Evolutionary conservation across 2,797 vertebrate genomes (phyloP).

Genomic region (Protosalanx chinensis): DNA sequence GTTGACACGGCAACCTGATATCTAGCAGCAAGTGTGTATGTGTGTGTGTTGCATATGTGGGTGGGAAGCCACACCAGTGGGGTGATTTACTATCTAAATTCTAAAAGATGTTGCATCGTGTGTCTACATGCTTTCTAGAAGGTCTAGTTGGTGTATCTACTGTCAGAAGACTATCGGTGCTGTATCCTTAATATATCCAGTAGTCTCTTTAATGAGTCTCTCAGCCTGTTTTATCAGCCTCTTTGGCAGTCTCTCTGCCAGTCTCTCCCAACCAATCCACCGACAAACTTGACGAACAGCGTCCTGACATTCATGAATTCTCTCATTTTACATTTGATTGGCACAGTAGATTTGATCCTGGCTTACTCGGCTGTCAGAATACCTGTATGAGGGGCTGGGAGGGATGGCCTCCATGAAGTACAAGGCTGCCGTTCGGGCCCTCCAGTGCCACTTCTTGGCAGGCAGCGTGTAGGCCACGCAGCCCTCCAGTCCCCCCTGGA

Average conservation of each 20-base stretch:
- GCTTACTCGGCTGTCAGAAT: constrained; percentile 8
- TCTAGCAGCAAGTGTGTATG: constrained; percentile 39
- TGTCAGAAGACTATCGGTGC: no score
- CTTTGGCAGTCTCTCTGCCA: no score
- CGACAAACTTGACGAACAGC: no score
- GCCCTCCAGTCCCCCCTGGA: constrained; percentile 70
- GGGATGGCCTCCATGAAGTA: constrained; percentile 87
- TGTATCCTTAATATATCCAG: no score
- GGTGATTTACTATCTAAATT: neutral
- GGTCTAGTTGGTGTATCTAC: no score
- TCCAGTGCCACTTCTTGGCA: constrained; percentile 98
- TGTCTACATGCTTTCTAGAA: no score
- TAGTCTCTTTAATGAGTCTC: no score
- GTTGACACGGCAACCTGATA: constrained; percentile 28
- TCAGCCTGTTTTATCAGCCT: no score
- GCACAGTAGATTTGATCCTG: neutral
- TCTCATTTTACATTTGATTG: neutral
- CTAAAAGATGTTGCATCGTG: neutral
- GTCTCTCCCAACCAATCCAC: no score
- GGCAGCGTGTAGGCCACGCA: constrained; percentile 80
- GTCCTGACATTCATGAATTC: no score
- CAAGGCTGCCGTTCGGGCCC: constrained; percentile 85
- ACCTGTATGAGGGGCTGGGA: constrained; percentile 80
- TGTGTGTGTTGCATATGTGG: constrained; percentile 13
- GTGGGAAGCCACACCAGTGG: constrained; percentile 17